Conservation (phyloP, 2,888 invertebrate genomes). For the Epirrhoe tristata region DNA sequence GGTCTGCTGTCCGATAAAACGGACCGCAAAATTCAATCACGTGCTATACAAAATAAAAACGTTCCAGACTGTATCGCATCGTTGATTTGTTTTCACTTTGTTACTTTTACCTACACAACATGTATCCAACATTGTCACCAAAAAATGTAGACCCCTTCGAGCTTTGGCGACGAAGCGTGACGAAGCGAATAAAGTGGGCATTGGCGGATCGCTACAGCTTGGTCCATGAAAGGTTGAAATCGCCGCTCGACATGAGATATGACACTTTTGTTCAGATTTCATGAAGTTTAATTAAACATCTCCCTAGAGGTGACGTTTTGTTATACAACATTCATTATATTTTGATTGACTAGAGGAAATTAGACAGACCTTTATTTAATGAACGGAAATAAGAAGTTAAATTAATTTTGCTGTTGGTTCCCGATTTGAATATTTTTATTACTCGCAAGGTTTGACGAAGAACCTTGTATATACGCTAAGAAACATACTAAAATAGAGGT, state of each 20-base stretch:
- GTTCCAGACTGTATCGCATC: constrained; percentile 66
- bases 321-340: constrained; percentile 48
- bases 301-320: constrained; percentile 52
- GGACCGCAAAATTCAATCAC: constrained; percentile 81
- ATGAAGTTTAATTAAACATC: constrained; percentile 73
- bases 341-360: constrained; percentile 76
- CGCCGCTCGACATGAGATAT: constrained; percentile 59
- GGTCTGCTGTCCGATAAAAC: constrained; percentile 62
- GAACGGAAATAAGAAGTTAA: constrained; percentile 11
- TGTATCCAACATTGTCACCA: constrained; percentile 57
- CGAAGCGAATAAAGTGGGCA: constrained; percentile 41
- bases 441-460: not conserved
- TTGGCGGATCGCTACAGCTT: constrained; percentile 47
- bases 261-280: constrained; percentile 68
- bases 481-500: constrained; percentile 16
- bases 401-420: not conserved
- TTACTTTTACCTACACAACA: constrained; percentile 59
- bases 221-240: constrained; percentile 59
- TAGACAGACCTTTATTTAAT: constrained; percentile 41
- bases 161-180: constrained; percentile 24
- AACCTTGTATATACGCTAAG: not conserved
- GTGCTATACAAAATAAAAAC: constrained; percentile 80
- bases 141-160: constrained; percentile 49
- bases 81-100: constrained; percentile 78
- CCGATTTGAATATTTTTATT: not conserved